These are phyloP conservation scores for Hyppa rectilinea DNA, from an alignment of 2,888 invertebrate genomes.

Conservation along the genomic window DNA sequence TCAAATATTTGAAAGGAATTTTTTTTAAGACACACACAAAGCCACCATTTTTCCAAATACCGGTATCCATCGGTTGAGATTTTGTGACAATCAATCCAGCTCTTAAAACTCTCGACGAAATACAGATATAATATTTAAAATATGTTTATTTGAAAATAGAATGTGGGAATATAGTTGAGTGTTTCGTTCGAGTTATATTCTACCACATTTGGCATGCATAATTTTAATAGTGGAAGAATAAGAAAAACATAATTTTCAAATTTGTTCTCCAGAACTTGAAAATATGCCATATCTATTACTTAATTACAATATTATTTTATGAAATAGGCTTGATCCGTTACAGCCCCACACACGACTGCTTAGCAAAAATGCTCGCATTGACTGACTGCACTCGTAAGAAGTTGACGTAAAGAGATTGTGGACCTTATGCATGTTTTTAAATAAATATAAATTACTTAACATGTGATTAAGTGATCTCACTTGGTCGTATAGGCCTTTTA, in stretches of 20 bases:
- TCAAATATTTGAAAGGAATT: constrained; percentile 7
- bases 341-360: background rate
- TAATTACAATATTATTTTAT: background rate
- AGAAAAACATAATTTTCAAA: background rate
- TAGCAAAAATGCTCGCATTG: background rate
- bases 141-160: background rate
- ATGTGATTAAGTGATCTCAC: constrained; percentile 11
- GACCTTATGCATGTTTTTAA: constrained; percentile 36
- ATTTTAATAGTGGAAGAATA: background rate
- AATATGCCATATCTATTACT: background rate
- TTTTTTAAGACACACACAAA: background rate
- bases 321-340: background rate
- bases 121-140: background rate
- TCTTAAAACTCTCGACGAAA: background rate
- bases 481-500: constrained; percentile 1
- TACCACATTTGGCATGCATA: no score
- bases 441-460: constrained; percentile 32
- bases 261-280: background rate
- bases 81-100: no score
- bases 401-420: background rate
- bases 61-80: no score
- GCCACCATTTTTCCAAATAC: background rate
- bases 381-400: background rate
- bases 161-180: background rate
- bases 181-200: no score